A percentile compares a stretch with the other conserved stretches of the same genome.
These are phyloP conservation scores for Metopolophium dirhodum DNA, from an alignment of 1,140 invertebrate species.

Conservation along the genomic window DNA sequence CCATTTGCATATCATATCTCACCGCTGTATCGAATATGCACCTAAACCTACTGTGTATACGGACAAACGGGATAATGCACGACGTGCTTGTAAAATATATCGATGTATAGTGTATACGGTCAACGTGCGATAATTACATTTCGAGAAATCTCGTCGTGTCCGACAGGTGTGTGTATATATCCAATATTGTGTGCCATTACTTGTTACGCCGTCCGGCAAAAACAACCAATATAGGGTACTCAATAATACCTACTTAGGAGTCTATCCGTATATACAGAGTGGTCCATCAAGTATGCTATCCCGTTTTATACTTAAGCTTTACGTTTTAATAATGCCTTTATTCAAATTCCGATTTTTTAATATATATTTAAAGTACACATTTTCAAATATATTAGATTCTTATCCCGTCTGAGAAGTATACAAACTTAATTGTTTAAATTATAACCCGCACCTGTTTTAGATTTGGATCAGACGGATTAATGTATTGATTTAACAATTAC, in stretches of 20 bases:
- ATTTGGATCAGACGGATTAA: too few species aligned
- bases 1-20: conserved; percentile 8
- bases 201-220: neutral
- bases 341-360: neutral
- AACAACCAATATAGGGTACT: neutral
- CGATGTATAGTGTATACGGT: neutral
- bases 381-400: neutral
- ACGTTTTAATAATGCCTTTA: neutral
- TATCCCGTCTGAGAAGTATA: neutral
- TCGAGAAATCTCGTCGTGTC: conserved; percentile 17
- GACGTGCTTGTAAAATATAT: neutral
- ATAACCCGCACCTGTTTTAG: neutral
- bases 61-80: conserved; percentile 8
- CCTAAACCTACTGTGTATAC: neutral
- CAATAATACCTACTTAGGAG: neutral
- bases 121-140: neutral
- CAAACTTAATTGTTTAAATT: neutral
- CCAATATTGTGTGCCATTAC: neutral
- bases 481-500: too few species aligned
- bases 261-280: neutral
- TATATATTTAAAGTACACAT: neutral
- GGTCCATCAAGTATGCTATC: neutral
- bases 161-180: neutral
- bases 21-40: neutral
- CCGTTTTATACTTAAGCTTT: neutral